Percentiles rank a stretch among this genome's conserved stretches.
phyloP scores from a whole-genome alignment of 2,888 invertebrate genomes.

The Diarsia brunnea region DNA sequence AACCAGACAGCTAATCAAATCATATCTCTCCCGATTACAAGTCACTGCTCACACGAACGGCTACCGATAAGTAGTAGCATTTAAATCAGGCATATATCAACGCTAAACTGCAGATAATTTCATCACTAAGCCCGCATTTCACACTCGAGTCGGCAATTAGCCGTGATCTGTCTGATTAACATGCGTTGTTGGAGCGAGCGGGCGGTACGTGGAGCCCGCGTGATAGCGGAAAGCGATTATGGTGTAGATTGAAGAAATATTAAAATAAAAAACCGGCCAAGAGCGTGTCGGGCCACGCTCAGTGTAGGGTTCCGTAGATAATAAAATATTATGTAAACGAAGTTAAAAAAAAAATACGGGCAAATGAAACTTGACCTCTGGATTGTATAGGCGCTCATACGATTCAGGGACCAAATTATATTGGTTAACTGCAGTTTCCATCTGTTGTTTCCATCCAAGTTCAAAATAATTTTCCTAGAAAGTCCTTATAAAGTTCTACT shows the following conservation, averaged over 20 bases:
- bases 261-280: no score
- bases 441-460: no score
- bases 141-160: slow-evolving; percentile 88
- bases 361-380: no score
- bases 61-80: slow-evolving; percentile 68
- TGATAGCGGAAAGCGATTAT: slow-evolving; percentile 53
- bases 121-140: slow-evolving; percentile 89
- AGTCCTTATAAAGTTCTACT: no score
- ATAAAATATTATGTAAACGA: no score
- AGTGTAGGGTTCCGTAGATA: no score
- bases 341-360: no score
- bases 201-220: slow-evolving; percentile 59
- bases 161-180: slow-evolving; percentile 88
- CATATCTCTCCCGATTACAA: slow-evolving; percentile 25
- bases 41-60: slow-evolving; percentile 30
- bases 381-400: no score
- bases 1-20: slow-evolving; percentile 8
- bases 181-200: slow-evolving; percentile 83
- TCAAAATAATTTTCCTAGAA: no score
- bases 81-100: slow-evolving; percentile 81
- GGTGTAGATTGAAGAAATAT: not conserved
- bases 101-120: slow-evolving; percentile 88
- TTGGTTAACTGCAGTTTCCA: no score
- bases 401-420: no score
- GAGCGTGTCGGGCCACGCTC: no score